Conservation (phyloP, 2,113 vertebrate species). For the Megatriorchis doriae region DNA sequence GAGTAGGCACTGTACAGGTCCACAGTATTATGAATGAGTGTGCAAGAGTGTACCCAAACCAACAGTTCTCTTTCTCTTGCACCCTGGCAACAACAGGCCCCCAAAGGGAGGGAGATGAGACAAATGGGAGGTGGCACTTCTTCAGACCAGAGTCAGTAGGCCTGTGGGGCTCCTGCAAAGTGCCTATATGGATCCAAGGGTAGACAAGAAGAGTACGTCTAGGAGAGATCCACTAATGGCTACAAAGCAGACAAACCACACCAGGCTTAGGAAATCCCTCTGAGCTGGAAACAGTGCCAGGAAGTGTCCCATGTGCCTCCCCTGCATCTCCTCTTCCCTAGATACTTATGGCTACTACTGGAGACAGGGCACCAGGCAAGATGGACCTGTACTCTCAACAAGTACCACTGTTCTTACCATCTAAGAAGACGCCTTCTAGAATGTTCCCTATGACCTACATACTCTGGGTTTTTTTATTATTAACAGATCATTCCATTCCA, state of each 20-base stretch:
- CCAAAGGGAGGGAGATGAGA: background rate
- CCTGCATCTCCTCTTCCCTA: background rate
- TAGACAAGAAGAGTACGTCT: background rate
- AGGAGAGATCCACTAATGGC: background rate
- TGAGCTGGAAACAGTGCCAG: background rate
- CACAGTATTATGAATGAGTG: fast-evolving
- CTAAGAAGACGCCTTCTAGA: background rate
- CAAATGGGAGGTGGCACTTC: background rate
- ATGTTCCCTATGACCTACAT: background rate
- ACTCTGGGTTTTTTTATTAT: background rate
- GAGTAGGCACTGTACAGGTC: background rate
- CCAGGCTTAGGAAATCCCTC: background rate
- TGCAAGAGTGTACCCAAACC: background rate
- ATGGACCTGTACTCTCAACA: background rate
- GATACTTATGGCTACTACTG: background rate
- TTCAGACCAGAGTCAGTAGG: background rate
- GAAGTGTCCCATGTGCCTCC: background rate
- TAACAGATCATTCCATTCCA: background rate
- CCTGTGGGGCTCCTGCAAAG: background rate
- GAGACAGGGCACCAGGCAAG: background rate
- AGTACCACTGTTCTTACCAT: background rate
- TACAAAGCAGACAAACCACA: background rate
- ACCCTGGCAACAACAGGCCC: background rate
- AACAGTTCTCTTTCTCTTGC: background rate
- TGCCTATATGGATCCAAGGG: background rate